A percentile compares a stretch with the other conserved stretches of the same genome.
These are phyloP conservation scores for Hypsibius dujardini DNA, from an alignment of 1,140 invertebrate species.

Conservation along the genomic window DNA sequence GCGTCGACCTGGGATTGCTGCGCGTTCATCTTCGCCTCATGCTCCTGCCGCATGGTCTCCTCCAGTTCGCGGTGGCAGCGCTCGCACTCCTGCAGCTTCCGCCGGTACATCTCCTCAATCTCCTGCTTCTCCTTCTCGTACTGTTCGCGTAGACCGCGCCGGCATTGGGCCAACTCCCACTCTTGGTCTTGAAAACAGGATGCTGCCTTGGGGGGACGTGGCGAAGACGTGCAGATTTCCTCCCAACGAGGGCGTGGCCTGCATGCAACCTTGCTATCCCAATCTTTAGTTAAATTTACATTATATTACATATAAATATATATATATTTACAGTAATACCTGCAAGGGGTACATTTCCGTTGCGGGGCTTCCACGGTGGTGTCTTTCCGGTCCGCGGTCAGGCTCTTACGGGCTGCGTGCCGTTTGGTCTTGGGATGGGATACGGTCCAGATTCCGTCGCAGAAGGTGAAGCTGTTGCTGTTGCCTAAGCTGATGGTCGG, in stretches of 20 bases:
- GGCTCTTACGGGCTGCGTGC: background rate
- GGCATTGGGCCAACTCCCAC: background rate
- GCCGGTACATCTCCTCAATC: background rate
- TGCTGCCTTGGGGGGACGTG: background rate
- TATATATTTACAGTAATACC: background rate
- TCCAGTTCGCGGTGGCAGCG: background rate
- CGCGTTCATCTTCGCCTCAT: background rate
- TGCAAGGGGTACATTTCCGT: background rate
- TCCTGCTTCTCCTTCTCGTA: background rate
- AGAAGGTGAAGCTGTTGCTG: background rate
- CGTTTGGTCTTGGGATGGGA: background rate
- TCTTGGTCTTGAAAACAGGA: background rate
- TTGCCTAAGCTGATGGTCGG: background rate
- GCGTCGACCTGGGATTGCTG: conserved; percentile 8
- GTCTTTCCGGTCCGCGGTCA: background rate
- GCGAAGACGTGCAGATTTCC: background rate
- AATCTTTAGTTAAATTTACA: no score
- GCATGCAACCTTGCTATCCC: no score
- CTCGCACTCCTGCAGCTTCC: background rate
- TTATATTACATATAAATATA: background rate
- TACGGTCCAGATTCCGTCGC: background rate
- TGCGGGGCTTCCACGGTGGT: background rate
- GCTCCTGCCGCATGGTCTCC: background rate
- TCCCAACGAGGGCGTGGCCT: background rate
- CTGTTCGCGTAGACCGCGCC: background rate